Conservation (phyloP, 2,888 invertebrate species). For the Sinelater perroti region DNA sequence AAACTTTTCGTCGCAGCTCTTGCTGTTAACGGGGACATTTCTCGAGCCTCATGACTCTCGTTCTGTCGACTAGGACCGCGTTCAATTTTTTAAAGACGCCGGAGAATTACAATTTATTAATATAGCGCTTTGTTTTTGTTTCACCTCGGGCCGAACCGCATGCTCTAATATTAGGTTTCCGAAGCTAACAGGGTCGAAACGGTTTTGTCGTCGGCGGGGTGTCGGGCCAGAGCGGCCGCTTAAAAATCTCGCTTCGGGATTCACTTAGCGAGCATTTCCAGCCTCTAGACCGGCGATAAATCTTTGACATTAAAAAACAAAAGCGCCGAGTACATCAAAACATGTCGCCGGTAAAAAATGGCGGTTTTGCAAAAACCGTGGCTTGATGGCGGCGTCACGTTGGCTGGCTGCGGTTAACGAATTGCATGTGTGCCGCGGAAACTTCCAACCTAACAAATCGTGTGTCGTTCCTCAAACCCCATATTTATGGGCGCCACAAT, state of each 20-base stretch:
- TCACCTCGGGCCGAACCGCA: too few species aligned
- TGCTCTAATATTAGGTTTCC: too few species aligned
- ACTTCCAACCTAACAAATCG: slow-evolving; percentile 62
- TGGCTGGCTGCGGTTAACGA: slow-evolving; percentile 61
- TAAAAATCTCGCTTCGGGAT: slow-evolving; percentile 54
- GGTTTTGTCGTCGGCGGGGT: too few species aligned
- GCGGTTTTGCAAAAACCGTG: slow-evolving; percentile 56
- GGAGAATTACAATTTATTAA: too few species aligned
- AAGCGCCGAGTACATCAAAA: slow-evolving; percentile 58
- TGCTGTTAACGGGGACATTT: too few species aligned
- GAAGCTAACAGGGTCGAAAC: too few species aligned
- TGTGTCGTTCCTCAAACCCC: slow-evolving; percentile 50
- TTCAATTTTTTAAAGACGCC: too few species aligned
- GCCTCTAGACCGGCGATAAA: slow-evolving; percentile 52
- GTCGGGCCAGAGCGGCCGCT: too few species aligned
- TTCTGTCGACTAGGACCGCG: too few species aligned
- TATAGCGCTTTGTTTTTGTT: too few species aligned
- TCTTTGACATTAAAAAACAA: slow-evolving; percentile 58
- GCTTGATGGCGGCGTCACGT: slow-evolving; percentile 58
- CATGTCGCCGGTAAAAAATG: slow-evolving; percentile 58
- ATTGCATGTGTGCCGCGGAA: slow-evolving; percentile 61
- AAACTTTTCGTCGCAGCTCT: too few species aligned
- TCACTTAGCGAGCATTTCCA: slow-evolving; percentile 51
- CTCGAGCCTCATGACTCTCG: too few species aligned
- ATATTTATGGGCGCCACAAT: slow-evolving; percentile 55